These are phyloP conservation scores for Caenorhabditis sp. DNA, from an alignment of 2,888 invertebrate genomes.

Conservation along the genomic window DNA sequence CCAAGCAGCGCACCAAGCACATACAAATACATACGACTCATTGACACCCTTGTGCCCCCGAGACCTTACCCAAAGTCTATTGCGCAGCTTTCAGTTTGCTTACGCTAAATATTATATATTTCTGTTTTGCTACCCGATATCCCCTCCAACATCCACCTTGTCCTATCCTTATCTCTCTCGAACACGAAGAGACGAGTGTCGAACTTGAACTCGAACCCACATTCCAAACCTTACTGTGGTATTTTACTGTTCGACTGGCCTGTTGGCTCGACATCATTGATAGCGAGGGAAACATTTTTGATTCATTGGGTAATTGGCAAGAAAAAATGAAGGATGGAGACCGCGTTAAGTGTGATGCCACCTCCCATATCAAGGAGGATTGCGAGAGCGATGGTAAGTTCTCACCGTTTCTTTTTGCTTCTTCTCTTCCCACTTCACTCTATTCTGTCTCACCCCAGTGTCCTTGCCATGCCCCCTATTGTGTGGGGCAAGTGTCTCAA, in stretches of 20 bases:
- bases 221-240: conserved; percentile 6
- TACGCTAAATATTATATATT: conserved; percentile 61
- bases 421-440: conserved; percentile 44
- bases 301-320: conserved; percentile 21
- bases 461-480: conserved; percentile 11
- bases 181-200: conserved; percentile 16
- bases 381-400: conserved; percentile 71
- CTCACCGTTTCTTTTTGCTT: conserved; percentile 23
- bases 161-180: conserved; percentile 37
- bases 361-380: conserved; percentile 72
- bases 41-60: conserved; percentile 53
- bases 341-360: conserved; percentile 68
- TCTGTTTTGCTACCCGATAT: conserved; percentile 25
- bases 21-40: conserved; percentile 61
- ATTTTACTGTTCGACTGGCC: background rate
- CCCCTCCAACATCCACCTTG: conserved; percentile 30
- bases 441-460: conserved; percentile 2
- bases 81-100: conserved; percentile 61
- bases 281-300: conserved; percentile 4
- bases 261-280: background rate
- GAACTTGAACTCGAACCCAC: background rate
- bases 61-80: conserved; percentile 46
- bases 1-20: conserved; percentile 45
- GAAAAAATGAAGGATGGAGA: conserved; percentile 69
- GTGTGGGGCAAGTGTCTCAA: conserved; percentile 30